phyloP scores from a whole-genome alignment of 1,140 invertebrate species.

The Asbolus verrucosus region DNA sequence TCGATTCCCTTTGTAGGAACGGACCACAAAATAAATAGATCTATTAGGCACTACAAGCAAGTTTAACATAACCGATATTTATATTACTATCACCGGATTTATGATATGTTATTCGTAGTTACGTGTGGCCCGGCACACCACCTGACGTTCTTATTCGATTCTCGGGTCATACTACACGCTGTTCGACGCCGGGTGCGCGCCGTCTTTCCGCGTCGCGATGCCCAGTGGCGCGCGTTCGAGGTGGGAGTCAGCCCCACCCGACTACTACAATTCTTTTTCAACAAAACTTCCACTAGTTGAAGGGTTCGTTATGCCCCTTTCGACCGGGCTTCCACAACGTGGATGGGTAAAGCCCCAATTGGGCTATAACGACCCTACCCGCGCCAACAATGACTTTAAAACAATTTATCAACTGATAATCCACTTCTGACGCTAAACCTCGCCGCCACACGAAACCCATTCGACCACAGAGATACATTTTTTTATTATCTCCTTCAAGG shows the following conservation, averaged over 20 bases:
- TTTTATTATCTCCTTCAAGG: too few relatives aligned
- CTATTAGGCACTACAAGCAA: conserved; percentile 44
- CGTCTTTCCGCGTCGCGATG: conserved; percentile 45
- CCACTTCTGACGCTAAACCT: too few relatives aligned
- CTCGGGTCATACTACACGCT: conserved; percentile 53
- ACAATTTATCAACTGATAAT: too few relatives aligned
- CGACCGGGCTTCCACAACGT: too few relatives aligned
- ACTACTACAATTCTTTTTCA: too few relatives aligned
- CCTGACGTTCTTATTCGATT: conserved; percentile 44
- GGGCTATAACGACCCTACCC: too few relatives aligned
- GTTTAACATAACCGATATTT: conserved; percentile 34
- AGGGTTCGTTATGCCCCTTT: too few relatives aligned
- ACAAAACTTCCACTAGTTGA: too few relatives aligned
- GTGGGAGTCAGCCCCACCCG: conserved; percentile 47
- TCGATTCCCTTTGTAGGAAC: conserved; percentile 33
- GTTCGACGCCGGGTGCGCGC: conserved; percentile 46
- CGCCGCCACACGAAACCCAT: too few relatives aligned
- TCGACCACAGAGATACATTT: too few relatives aligned
- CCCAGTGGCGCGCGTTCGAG: conserved; percentile 44
- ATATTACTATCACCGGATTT: conserved; percentile 40
- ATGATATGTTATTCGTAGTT: conserved; percentile 48
- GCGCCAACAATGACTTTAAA: too few relatives aligned
- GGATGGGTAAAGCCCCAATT: too few relatives aligned
- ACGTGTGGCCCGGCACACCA: conserved; percentile 40
- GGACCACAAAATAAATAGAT: conserved; percentile 40